Evolutionary conservation across 92 coral and sea anemone genomes (phyloP).

Genomic region (Metridium senile): DNA sequence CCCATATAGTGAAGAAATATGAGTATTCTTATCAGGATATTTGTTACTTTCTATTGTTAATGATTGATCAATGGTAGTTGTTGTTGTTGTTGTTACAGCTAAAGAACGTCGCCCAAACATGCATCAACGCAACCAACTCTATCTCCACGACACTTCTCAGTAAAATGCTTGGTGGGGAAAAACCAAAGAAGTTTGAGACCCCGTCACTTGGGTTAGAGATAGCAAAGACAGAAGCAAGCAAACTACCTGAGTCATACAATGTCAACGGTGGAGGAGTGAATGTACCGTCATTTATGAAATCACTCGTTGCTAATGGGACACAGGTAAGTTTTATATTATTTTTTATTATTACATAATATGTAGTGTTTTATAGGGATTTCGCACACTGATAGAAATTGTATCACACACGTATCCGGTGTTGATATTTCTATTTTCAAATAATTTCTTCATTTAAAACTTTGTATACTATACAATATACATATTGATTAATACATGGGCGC

Average conservation of each 20-base stretch:
- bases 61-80: too few species aligned
- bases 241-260: slow-evolving; percentile 20
- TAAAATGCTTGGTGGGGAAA: slow-evolving; percentile 40
- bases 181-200: slow-evolving; percentile 24
- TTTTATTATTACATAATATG: too few species aligned
- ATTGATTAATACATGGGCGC: too few species aligned
- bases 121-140: slow-evolving; percentile 25
- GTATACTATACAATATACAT: too few species aligned
- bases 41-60: too few species aligned
- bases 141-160: slow-evolving; percentile 26
- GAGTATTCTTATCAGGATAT: too few species aligned
- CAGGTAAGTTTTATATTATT: neutral
- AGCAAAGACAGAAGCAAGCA: slow-evolving; percentile 26
- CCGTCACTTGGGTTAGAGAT: slow-evolving; percentile 33
- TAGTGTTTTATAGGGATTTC: too few species aligned
- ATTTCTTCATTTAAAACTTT: too few species aligned
- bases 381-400: too few species aligned
- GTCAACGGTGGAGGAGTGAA: slow-evolving; percentile 41
- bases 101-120: slow-evolving; percentile 30
- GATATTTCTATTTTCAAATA: too few species aligned
- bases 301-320: neutral
- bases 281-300: slow-evolving; percentile 34
- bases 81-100: slow-evolving; percentile 20
- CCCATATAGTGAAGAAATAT: too few species aligned
- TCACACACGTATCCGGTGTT: too few species aligned